A percentile compares a stretch with the other conserved stretches of the same genome.
Conservation (phyloP, 2,888 invertebrate genomes). For the Adela reaumurella region DNA sequence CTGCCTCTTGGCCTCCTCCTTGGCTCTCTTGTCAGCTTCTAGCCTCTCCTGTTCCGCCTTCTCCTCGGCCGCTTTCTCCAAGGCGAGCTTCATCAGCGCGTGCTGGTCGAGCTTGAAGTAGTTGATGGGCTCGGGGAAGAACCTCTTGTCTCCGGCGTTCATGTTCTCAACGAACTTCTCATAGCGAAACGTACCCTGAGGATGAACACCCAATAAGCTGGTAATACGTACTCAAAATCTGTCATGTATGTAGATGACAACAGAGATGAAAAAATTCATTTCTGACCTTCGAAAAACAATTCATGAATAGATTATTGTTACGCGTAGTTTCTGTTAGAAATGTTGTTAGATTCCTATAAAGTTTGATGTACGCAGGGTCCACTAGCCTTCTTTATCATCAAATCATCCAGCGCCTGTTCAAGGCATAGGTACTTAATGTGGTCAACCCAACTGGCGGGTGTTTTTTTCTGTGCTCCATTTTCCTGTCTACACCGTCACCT, state of each 20-base stretch:
- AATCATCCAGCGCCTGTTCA: too few relatives aligned
- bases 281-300: too few relatives aligned
- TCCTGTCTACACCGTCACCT: too few relatives aligned
- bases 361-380: too few relatives aligned
- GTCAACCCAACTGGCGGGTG: too few relatives aligned
- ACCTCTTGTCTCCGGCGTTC: conserved; percentile 33
- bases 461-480: too few relatives aligned
- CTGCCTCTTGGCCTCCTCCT: conserved; percentile 33
- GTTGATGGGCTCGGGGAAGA: conserved; percentile 37
- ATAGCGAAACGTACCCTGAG: conserved; percentile 24
- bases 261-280: neutral
- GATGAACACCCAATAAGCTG: too few relatives aligned
- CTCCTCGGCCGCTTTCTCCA: conserved; percentile 36
- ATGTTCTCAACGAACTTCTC: conserved; percentile 41
- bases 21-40: conserved; percentile 29
- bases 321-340: too few relatives aligned
- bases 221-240: neutral
- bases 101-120: conserved; percentile 46
- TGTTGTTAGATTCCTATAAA: too few relatives aligned
- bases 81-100: conserved; percentile 38
- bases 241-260: neutral
- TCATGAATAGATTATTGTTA: too few relatives aligned
- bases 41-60: conserved; percentile 28
- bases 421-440: too few relatives aligned
- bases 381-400: too few relatives aligned